Evolutionary conservation across 2,888 invertebrate genomes (phyloP).

Genomic region (Antheraea yamamai): DNA sequence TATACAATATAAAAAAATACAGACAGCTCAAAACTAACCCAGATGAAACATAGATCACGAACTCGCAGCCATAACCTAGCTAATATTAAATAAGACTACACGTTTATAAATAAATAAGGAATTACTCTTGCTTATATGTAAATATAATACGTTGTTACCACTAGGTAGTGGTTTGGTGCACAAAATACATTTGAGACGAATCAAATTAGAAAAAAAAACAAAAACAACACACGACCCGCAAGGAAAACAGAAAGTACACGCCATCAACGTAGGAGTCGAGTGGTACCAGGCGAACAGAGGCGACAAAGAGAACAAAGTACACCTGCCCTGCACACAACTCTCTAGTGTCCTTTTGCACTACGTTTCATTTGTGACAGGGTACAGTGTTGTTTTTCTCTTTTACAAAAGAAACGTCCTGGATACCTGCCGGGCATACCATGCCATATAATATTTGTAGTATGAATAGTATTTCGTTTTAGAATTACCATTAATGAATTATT

Average conservation of each 20-base stretch:
- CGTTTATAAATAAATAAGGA: background rate
- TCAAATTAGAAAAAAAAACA: constrained; percentile 20
- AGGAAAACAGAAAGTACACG: constrained; percentile 45
- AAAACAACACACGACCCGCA: constrained; percentile 40
- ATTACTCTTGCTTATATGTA: background rate
- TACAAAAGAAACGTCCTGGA: constrained; percentile 15
- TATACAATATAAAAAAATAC: too few species aligned
- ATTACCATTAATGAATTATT: background rate
- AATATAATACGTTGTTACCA: background rate
- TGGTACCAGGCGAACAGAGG: constrained; percentile 55
- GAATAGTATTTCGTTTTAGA: background rate
- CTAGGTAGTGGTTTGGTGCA: background rate
- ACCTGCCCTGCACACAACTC: constrained; percentile 37
- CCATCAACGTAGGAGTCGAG: constrained; percentile 37
- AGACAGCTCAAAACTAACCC: too few species aligned
- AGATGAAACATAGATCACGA: too few species aligned
- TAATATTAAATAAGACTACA: too few species aligned
- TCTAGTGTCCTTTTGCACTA: constrained; percentile 59
- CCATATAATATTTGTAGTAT: background rate
- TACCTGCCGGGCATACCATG: background rate
- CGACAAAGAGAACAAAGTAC: constrained; percentile 59
- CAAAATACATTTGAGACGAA: background rate
- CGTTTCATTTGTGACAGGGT: constrained; percentile 40
- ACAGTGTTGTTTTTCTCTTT: constrained; percentile 32
- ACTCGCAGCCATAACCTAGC: too few species aligned